A percentile compares a stretch with the other conserved stretches of the same genome.
These are phyloP conservation scores for Bugula neritina DNA, from an alignment of 2,888 invertebrate species.

Conservation along the genomic window DNA sequence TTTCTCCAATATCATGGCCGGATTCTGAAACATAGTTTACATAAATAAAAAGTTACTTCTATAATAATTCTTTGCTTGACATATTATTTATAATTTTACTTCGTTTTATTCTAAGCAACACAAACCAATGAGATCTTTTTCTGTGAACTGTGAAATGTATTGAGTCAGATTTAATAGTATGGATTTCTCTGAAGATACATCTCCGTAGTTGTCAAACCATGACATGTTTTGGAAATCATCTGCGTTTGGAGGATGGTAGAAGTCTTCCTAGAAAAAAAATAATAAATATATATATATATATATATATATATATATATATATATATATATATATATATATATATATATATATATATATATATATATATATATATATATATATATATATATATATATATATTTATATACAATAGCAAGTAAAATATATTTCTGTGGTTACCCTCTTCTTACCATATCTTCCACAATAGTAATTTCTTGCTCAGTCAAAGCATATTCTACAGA, in stretches of 20 bases:
- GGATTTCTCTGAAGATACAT: neutral
- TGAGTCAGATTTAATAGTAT: conserved; percentile 12
- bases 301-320: conserved; percentile 30
- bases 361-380: conserved; percentile 27
- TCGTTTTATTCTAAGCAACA: too few species aligned
- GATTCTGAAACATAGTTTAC: too few species aligned
- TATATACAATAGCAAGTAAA: neutral
- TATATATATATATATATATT: conserved; percentile 13
- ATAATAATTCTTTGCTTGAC: too few species aligned
- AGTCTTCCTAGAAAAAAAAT: neutral
- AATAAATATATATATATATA: conserved; percentile 30
- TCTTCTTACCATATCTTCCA: neutral
- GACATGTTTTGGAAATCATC: conserved; percentile 4
- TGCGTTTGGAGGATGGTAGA: neutral
- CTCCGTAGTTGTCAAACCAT: conserved; percentile 5
- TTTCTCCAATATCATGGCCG: conserved; percentile 19
- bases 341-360: conserved; percentile 27
- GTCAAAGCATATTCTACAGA: neutral
- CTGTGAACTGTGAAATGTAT: neutral
- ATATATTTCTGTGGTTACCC: neutral
- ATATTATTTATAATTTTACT: too few species aligned
- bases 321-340: conserved; percentile 26
- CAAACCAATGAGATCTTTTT: too few species aligned
- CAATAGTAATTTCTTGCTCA: neutral
- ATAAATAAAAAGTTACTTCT: too few species aligned